Percentiles rank a stretch among this genome's conserved stretches.
Evolutionary conservation across 2,797 vertebrate species (phyloP).

Genomic region (Sebastolobus alascanus): DNA sequence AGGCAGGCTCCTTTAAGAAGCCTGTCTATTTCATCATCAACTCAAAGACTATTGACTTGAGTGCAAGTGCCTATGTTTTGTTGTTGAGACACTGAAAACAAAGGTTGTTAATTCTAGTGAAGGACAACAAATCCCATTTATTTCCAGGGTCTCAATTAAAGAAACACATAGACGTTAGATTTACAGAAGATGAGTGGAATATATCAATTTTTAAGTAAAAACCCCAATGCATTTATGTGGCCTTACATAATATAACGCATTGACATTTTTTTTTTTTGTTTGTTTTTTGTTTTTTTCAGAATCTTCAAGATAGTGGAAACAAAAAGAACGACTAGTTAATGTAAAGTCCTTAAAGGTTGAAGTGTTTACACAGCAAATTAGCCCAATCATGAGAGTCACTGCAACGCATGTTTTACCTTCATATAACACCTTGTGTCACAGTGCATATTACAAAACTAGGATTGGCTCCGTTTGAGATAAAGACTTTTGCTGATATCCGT

Average conservation of each 20-base stretch:
- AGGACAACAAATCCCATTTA: background rate
- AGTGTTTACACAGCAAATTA: slow-evolving; percentile 14
- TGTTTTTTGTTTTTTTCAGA: slow-evolving; percentile 61
- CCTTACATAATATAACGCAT: background rate
- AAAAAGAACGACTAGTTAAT: slow-evolving; percentile 76
- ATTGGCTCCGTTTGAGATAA: background rate
- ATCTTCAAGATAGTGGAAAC: slow-evolving; percentile 60
- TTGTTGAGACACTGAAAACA: background rate
- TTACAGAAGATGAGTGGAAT: background rate
- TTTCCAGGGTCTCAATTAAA: background rate
- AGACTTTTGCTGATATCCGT: background rate
- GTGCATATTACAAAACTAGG: slow-evolving; percentile 6
- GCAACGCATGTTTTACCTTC: slow-evolving; percentile 16
- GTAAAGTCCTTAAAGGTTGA: background rate
- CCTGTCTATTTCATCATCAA: background rate
- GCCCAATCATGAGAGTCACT: slow-evolving; percentile 7
- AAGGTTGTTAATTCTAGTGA: background rate
- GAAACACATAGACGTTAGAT: background rate
- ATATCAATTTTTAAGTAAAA: background rate
- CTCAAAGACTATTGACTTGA: background rate
- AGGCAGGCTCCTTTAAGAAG: background rate
- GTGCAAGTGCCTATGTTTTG: background rate
- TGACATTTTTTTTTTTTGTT: slow-evolving; percentile 1
- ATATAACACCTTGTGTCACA: background rate
- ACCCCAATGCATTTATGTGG: background rate